A percentile compares a stretch with the other conserved stretches of the same genome.
Evolutionary conservation across 2,113 vertebrate genomes (phyloP).

Genomic region (Equus przewalskii): DNA sequence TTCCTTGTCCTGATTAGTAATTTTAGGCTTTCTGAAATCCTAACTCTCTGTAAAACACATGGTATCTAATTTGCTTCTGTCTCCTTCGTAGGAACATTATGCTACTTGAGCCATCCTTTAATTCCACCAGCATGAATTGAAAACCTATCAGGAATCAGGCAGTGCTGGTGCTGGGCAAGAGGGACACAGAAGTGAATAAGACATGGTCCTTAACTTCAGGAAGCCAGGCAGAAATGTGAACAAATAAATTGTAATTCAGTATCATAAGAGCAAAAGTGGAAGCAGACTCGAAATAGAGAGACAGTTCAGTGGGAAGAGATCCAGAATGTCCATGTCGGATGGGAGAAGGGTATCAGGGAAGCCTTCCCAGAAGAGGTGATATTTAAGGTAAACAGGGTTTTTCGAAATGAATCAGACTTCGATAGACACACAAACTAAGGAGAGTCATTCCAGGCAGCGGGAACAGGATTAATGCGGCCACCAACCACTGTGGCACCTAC

Average conservation of each 20-base stretch:
- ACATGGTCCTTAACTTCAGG: not conserved
- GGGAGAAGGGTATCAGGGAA: not conserved
- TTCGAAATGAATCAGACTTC: not conserved
- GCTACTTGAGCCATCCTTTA: not conserved
- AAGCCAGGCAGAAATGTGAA: not conserved
- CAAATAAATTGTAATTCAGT: not conserved
- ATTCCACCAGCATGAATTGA: not conserved
- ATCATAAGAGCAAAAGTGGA: not conserved
- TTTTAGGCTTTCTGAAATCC: slow-evolving; percentile 32
- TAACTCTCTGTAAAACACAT: not conserved
- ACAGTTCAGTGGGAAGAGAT: not conserved
- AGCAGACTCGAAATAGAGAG: not conserved
- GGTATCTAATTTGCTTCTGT: not conserved
- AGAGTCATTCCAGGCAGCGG: not conserved
- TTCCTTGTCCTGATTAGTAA: slow-evolving; percentile 2
- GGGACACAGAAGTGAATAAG: not conserved
- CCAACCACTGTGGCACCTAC: not conserved
- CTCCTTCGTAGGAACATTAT: not conserved
- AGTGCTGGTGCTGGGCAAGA: not conserved
- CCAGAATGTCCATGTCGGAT: not conserved
- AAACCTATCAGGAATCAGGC: not conserved
- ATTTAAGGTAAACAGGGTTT: not conserved
- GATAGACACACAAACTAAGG: not conserved
- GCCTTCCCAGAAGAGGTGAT: not conserved
- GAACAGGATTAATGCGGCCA: not conserved